Evolutionary conservation across 1,140 invertebrate species (phyloP).

Genomic region (Drosophila mayri): DNA sequence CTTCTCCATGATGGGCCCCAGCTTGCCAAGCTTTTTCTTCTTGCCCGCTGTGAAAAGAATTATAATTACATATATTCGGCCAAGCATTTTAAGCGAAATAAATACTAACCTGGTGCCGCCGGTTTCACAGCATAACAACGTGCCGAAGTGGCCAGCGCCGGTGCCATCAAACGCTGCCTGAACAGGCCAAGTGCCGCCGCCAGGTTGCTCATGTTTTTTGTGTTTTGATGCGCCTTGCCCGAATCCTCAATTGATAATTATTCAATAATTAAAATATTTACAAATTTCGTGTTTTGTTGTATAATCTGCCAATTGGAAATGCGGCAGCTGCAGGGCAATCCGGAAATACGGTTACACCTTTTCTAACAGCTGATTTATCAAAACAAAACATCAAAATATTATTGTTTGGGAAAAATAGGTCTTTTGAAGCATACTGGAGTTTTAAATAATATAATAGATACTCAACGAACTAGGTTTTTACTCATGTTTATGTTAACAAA

Average conservation of each 20-base stretch:
- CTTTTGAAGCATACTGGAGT: too few species aligned
- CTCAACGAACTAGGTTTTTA: too few species aligned
- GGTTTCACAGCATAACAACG: constrained; percentile 74
- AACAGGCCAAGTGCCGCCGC: constrained; percentile 38
- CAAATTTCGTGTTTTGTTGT: constrained; percentile 26
- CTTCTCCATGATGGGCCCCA: constrained; percentile 88
- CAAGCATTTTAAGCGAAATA: not conserved
- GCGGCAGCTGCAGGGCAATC: not conserved
- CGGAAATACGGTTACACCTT: not conserved
- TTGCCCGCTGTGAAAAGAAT: constrained; percentile 51
- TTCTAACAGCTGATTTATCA: constrained; percentile 20
- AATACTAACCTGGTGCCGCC: constrained; percentile 49
- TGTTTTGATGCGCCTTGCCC: not conserved
- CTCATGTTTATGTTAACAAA: too few species aligned
- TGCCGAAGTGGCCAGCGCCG: constrained; percentile 26
- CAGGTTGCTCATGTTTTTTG: constrained; percentile 49
- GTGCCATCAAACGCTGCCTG: constrained; percentile 47
- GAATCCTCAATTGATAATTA: constrained; percentile 12
- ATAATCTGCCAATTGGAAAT: constrained; percentile 21
- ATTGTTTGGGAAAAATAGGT: too few species aligned
- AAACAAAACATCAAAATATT: constrained; percentile 10
- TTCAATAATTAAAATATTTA: constrained; percentile 32
- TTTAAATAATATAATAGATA: too few species aligned
- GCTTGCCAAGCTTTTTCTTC: constrained; percentile 88
- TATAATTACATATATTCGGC: not conserved